A percentile compares a stretch with the other conserved stretches of the same genome.
Evolutionary conservation across 2,888 invertebrate species (phyloP).

Genomic region (Charanyca ferruginea): DNA sequence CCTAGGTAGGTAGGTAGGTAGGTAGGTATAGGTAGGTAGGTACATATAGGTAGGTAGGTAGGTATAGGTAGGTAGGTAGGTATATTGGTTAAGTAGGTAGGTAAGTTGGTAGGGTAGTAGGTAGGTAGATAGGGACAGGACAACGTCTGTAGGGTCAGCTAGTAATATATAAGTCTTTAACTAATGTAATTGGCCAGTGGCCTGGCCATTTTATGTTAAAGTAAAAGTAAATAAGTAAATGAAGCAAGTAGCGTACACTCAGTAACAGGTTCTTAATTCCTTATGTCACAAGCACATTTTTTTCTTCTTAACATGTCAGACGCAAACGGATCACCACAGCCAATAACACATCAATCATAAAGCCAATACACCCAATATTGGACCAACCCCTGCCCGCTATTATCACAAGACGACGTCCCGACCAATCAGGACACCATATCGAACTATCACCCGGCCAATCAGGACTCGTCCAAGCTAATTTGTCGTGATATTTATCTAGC

Average conservation of each 20-base stretch:
- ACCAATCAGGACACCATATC: constrained; percentile 42
- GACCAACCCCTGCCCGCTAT: background rate
- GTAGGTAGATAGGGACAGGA: too few species aligned
- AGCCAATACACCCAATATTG: constrained; percentile 29
- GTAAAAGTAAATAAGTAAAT: too few species aligned
- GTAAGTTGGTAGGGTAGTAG: too few species aligned
- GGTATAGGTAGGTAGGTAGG: too few species aligned
- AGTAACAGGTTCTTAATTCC: constrained; percentile 4
- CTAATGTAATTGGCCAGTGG: too few species aligned
- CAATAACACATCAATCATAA: constrained; percentile 42
- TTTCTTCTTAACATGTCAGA: constrained; percentile 7
- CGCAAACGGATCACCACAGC: constrained; percentile 14
- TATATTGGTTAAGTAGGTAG: too few species aligned
- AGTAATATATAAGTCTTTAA: too few species aligned
- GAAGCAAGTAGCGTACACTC: background rate
- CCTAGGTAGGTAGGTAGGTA: too few species aligned
- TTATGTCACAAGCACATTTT: constrained; percentile 1
- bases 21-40: too few species aligned
- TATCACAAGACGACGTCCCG: constrained; percentile 10
- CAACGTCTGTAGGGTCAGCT: too few species aligned
- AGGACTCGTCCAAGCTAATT: constrained; percentile 53
- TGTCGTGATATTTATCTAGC: constrained; percentile 63
- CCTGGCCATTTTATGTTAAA: too few species aligned
- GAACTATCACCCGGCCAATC: constrained; percentile 37
- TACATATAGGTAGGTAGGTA: too few species aligned